Evolutionary conservation across 2,797 vertebrate species (phyloP).

Genomic region (Lophius americanus): DNA sequence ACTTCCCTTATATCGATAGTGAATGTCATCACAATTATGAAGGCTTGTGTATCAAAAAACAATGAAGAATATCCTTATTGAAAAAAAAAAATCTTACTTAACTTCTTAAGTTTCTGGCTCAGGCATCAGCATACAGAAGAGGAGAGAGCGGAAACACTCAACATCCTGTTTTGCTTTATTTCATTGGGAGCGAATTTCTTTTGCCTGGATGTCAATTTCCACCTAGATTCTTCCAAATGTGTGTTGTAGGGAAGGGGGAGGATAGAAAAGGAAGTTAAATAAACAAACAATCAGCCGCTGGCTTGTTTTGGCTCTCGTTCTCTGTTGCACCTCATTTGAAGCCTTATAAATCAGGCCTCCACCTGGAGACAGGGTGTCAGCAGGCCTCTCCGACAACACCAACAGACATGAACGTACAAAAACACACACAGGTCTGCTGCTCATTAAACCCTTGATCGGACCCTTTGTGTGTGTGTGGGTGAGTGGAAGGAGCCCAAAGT

Average conservation of each 20-base stretch:
- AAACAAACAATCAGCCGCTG: constrained; percentile 81
- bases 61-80: not conserved
- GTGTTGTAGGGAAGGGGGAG: constrained; percentile 30
- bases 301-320: constrained; percentile 77
- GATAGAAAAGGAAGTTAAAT: constrained; percentile 78
- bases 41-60: not conserved
- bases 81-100: not conserved
- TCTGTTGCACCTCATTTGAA: constrained; percentile 83
- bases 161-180: constrained; percentile 40
- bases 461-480: constrained; percentile 48
- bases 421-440: constrained; percentile 68
- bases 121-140: not conserved
- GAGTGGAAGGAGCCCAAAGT: constrained; percentile 12
- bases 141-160: not conserved
- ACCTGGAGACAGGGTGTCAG: constrained; percentile 80
- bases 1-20: not conserved
- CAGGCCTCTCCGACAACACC: constrained; percentile 65
- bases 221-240: constrained; percentile 39
- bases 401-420: constrained; percentile 24
- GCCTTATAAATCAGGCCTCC: constrained; percentile 83
- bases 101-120: not conserved
- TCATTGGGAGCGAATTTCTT: constrained; percentile 27
- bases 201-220: constrained; percentile 62
- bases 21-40: not conserved
- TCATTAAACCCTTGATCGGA: constrained; percentile 79